Base-by-base conservation (phyloP, 1,140 invertebrate genomes). In the Plectus sambesii region DNA sequence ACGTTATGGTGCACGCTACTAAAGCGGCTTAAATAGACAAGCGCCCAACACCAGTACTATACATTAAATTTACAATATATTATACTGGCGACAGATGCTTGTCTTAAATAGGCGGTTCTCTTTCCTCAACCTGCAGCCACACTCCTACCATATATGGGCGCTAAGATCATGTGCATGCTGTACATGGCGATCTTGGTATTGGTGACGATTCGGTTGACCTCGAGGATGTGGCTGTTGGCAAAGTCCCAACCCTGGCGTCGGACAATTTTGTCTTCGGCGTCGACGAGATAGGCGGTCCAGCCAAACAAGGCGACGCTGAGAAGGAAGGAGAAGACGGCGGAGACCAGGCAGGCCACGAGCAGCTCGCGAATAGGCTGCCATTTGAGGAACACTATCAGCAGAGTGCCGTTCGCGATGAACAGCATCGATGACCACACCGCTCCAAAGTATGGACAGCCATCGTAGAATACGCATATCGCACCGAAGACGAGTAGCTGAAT, bases 161-260 rank as follows among this genome's bases (percentile, higher is more conserved):
- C 47, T 30, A 66, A 56, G 33, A 65, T 49, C 51, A 68, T 57
- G n/a, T 63, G 52, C 23, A 66, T 48, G 40, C 49, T 56, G 42
- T 65, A 68, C 63, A 65, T 66, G 4, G 63, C 63, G 15, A 65
- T 53, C 17, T 64, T 43, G 27, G 62, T 63, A 50, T 63, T 66
- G 12, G 49, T 50, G 12, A 65, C 61, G 44, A 65, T 65, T 8
- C 64, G 44, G 40, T 64, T 64, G 17, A 53, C 41, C 15, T n/a
- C 29, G 12, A 53, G 52, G 19, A 56, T 38, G 35, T 60, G 39
- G 12, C 45, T 46, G 36, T 54, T 46, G 15, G 60, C 23, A 50
- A 61, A 54, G 19, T 61, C 45, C 26, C 50, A 51, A 33, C 58
- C 39, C 25, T 47, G 39, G 19, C 40, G 43, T 50, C 64, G 25